These are phyloP conservation scores for Podarcis lilfordi DNA, from an alignment of 2,797 vertebrate genomes.

Conservation along the genomic window DNA sequence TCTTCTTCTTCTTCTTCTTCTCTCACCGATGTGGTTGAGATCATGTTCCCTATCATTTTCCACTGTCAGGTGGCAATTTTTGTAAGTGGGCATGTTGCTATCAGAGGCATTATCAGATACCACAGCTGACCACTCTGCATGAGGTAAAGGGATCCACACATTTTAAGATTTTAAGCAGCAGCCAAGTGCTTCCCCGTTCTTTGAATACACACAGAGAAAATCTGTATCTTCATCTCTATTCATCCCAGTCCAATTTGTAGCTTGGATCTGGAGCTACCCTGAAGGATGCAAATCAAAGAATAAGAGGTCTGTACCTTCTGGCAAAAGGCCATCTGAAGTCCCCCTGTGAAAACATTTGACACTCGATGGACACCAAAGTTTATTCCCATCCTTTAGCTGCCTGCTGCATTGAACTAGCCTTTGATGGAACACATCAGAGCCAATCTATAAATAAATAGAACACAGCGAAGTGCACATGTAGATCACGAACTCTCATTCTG, in stretches of 20 bases:
- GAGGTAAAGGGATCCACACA: not conserved
- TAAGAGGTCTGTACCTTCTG: not conserved
- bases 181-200: not conserved
- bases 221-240: constrained; percentile 26
- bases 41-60: not conserved
- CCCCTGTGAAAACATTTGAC: constrained; percentile 67
- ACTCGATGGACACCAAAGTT: constrained; percentile 68
- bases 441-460: constrained; percentile 71
- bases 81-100: not conserved
- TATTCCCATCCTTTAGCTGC: constrained; percentile 69
- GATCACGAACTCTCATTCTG: constrained; percentile 72
- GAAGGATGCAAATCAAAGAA: constrained; percentile 17
- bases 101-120: not conserved
- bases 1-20: no score
- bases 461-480: constrained; percentile 58
- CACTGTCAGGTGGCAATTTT: no score
- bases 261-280: constrained; percentile 44
- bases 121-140: not conserved
- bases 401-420: constrained; percentile 70
- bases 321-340: constrained; percentile 49
- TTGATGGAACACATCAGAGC: constrained; percentile 70
- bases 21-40: no score
- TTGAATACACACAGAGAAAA: not conserved
- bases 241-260: constrained; percentile 46
- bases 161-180: not conserved